These are phyloP conservation scores for Rhynchophorus ferrugineus DNA, from an alignment of 1,140 invertebrate species.

Conservation along the genomic window DNA sequence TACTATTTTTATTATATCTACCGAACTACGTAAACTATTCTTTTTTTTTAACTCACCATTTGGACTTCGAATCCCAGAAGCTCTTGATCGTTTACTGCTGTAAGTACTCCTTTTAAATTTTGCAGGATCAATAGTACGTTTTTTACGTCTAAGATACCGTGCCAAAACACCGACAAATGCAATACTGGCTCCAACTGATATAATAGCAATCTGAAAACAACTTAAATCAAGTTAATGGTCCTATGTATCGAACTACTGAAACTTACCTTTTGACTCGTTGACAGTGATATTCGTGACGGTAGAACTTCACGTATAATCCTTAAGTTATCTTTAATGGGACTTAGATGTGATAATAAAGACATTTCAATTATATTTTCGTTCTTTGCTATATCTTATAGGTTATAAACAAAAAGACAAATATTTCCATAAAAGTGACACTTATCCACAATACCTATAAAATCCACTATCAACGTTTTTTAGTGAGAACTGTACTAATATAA, in stretches of 20 bases:
- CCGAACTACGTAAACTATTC: neutral
- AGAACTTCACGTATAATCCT: slow-evolving; percentile 29
- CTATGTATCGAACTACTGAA: neutral
- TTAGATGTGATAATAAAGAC: slow-evolving; percentile 37
- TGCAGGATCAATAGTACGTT: slow-evolving; percentile 45
- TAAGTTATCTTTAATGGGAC: slow-evolving; percentile 30
- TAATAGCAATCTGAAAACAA: slow-evolving; percentile 40
- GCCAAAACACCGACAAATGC: slow-evolving; percentile 54
- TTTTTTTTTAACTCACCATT: slow-evolving; percentile 45
- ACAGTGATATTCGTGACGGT: slow-evolving; percentile 28
- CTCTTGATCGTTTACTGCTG: slow-evolving; percentile 45
- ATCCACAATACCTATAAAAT: no score
- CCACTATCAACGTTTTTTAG: no score
- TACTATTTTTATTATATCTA: no score
- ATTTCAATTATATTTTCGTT: slow-evolving; percentile 24
- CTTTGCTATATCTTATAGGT: slow-evolving; percentile 6
- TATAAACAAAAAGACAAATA: slow-evolving; percentile 7
- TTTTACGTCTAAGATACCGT: slow-evolving; percentile 51
- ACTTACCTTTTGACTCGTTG: slow-evolving; percentile 38
- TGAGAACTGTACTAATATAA: no score
- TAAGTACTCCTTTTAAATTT: slow-evolving; percentile 37
- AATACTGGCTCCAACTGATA: slow-evolving; percentile 47
- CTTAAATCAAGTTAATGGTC: neutral
- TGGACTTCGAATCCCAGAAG: slow-evolving; percentile 54
- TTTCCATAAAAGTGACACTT: neutral